These are phyloP conservation scores for Terrapene triunguis DNA, from an alignment of 2,113 vertebrate species.

Conservation along the genomic window DNA sequence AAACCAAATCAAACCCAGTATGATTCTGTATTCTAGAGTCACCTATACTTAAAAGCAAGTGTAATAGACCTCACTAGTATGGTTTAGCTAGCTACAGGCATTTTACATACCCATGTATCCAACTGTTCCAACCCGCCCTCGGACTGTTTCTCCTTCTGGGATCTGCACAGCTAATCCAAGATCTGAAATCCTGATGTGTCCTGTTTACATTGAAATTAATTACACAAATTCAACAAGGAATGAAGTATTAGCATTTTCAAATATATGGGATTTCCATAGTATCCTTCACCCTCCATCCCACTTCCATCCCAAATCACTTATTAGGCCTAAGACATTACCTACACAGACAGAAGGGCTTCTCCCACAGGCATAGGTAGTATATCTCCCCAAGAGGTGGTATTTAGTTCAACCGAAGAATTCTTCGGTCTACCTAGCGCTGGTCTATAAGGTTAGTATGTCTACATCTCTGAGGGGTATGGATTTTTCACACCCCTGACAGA, in stretches of 20 bases:
- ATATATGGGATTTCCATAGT: background rate
- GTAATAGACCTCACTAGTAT: background rate
- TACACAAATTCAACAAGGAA: conserved; percentile 6
- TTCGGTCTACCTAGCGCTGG: too few species aligned
- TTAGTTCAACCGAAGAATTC: background rate
- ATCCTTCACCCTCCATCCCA: background rate
- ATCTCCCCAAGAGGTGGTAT: background rate
- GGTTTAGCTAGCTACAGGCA: background rate
- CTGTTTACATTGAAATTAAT: conserved; percentile 75
- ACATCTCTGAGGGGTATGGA: background rate
- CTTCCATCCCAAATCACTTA: background rate
- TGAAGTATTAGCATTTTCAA: background rate
- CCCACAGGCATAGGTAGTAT: background rate
- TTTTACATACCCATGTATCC: conserved; percentile 92
- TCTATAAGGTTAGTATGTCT: background rate
- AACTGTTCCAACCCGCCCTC: conserved; percentile 91
- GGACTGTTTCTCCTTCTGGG: conserved; percentile 88
- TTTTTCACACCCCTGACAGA: background rate
- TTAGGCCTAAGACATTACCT: background rate
- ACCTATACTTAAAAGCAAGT: background rate
- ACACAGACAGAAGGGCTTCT: background rate
- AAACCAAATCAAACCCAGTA: background rate
- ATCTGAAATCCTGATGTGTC: conserved; percentile 94
- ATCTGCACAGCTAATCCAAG: conserved; percentile 92
- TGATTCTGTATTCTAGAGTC: background rate